Conservation (phyloP, 2,888 invertebrate species). For the Microplitis manilae region DNA sequence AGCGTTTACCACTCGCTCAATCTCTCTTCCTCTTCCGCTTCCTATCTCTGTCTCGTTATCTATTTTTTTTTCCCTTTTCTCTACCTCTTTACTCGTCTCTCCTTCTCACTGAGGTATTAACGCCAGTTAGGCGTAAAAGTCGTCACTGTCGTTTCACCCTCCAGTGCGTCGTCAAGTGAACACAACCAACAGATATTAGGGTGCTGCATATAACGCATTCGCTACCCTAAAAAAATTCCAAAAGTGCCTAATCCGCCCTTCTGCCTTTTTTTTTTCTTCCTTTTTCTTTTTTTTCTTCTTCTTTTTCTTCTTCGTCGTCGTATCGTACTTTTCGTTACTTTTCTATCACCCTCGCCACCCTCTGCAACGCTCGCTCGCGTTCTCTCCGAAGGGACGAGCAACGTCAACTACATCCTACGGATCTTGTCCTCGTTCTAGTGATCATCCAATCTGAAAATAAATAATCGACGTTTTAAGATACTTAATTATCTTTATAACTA, state of each 20-base stretch:
- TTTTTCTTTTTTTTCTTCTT: constrained; percentile 47
- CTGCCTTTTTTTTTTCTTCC: constrained; percentile 36
- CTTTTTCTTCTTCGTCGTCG: constrained; percentile 30
- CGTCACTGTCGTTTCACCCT: constrained; percentile 2
- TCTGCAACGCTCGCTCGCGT: constrained; percentile 53
- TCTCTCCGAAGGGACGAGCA: constrained; percentile 57
- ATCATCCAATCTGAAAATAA: constrained; percentile 60
- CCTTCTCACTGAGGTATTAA: not conserved
- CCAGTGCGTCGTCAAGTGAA: constrained; percentile 12
- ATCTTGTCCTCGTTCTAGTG: constrained; percentile 58
- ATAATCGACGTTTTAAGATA: constrained; percentile 16
- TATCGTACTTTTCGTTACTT: constrained; percentile 42
- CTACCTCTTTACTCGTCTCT: constrained; percentile 24
- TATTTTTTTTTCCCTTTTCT: not conserved
- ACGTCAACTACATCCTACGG: constrained; percentile 68
- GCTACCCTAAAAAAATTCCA: constrained; percentile 38
- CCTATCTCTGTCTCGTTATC: not conserved
- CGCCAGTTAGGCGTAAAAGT: not conserved
- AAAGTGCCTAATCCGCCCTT: constrained; percentile 45
- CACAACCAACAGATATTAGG: constrained; percentile 2
- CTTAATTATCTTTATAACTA: constrained; percentile 15
- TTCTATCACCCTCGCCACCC: constrained; percentile 45
- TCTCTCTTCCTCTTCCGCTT: constrained; percentile 25
- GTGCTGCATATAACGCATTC: constrained; percentile 28
- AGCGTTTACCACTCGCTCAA: constrained; percentile 26